Evolutionary conservation across 2,888 invertebrate genomes (phyloP), one percentile per base, ranked within the genome.

Genomic region (Trachelus tabidus): DNA sequence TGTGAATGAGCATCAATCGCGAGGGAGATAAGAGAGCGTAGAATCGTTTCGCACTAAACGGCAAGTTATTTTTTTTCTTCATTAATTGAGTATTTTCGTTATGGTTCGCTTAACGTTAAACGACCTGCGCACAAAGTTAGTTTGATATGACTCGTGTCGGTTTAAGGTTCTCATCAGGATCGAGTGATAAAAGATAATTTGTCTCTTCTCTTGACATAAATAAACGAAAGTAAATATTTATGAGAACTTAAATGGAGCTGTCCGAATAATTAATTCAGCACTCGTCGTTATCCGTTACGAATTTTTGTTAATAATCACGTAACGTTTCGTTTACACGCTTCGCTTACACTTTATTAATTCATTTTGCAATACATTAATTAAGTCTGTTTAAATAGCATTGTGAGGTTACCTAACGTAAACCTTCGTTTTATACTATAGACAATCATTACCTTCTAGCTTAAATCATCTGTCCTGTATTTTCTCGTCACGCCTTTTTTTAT

Each of bases 321-420:
- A 56, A 56, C 56, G 77, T 83, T 87, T 86, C 82, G 87, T 88
- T 89, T 90, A 89, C 90, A 90, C 89, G 90, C 90, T 90, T 90
- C 89, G 86, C 90, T 90, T 90, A 90, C 88, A 90, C 86, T 90
- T 91, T 91, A 90, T 91, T 91, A 89, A 90, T 90, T 89, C 87
- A 89, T 90, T 90, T 90, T 90, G 89, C 89, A 89, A 88, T 91
- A 91, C 91, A 91, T 90, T 91, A 90, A 90, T 91, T 90, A 91
- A 91, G 90, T 90, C 89, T 90, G 90, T 91, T 90, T 90, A 90
- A 90, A 90, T 91, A 91, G 90, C 90, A 88, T 89, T 84, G 83
- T 88, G 86, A 88, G 89, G 87, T 85, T 85, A 87, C 89, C 89
- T 90, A 90, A 83, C 83, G 89, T 88, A 88, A 86, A 87, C 87